These are phyloP conservation scores for Dorcus hopei DNA, from an alignment of 2,888 invertebrate species.

Conservation along the genomic window DNA sequence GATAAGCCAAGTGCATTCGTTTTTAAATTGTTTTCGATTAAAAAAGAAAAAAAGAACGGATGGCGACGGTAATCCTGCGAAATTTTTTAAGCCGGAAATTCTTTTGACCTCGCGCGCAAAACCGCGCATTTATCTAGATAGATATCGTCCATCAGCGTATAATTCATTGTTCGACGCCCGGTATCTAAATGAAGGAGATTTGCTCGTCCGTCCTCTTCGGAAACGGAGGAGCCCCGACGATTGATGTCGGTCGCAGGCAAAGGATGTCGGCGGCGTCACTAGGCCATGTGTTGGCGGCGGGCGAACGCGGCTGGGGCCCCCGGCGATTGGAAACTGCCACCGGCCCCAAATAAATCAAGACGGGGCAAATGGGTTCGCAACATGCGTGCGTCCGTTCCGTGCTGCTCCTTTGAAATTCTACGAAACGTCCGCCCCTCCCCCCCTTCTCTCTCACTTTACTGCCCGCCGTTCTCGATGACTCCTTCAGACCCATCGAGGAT, in stretches of 20 bases:
- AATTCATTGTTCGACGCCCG: background rate
- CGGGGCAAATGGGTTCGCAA: constrained; percentile 6
- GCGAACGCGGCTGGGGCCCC: background rate
- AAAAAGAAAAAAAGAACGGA: too few relatives aligned
- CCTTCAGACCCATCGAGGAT: too few relatives aligned
- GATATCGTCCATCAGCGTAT: background rate
- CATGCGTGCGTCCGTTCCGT: constrained; percentile 2
- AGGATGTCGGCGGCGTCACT: background rate
- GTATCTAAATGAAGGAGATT: constrained; percentile 2
- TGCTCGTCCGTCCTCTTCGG: background rate
- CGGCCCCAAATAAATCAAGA: constrained; percentile 2
- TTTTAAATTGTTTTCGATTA: too few relatives aligned
- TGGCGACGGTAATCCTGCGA: too few relatives aligned
- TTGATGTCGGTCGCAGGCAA: background rate
- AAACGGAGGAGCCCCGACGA: background rate
- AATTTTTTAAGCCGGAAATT: too few relatives aligned
- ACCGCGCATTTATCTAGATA: background rate
- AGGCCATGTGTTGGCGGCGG: background rate
- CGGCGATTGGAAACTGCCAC: constrained; percentile 1
- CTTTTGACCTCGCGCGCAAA: background rate
- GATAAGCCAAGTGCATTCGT: too few relatives aligned
- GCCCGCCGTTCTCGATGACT: background rate
- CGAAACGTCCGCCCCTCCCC: background rate
- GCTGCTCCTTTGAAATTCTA: background rate
- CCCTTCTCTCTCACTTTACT: background rate